phyloP scores from a whole-genome alignment of 2,797 vertebrate genomes.

The Gymnothorax javanicus region DNA sequence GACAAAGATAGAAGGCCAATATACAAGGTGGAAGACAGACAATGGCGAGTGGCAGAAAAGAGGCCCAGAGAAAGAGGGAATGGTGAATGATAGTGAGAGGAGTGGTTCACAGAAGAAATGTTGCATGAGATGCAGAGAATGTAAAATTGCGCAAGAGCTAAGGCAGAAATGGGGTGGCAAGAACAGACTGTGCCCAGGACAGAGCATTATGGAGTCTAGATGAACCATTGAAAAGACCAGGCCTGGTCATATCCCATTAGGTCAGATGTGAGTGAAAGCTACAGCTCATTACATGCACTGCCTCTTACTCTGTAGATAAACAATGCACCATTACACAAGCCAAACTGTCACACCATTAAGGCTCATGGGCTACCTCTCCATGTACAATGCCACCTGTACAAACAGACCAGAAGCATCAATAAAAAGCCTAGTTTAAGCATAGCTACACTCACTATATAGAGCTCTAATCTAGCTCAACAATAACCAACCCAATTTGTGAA shows the following conservation, averaged over 20 bases:
- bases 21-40: not conserved
- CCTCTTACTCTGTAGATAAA: slow-evolving; percentile 77
- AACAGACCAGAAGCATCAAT: not conserved
- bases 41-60: not conserved
- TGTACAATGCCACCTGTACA: not conserved
- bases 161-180: not conserved
- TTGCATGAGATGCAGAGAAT: not conserved
- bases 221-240: slow-evolving; percentile 53
- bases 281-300: slow-evolving; percentile 80
- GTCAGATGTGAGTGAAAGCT: slow-evolving; percentile 68
- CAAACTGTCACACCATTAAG: slow-evolving; percentile 40
- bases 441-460: no score
- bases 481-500: no score
- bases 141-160: not conserved
- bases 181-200: slow-evolving; percentile 13
- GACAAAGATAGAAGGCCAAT: not conserved
- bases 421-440: not conserved
- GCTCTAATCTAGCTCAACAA: no score
- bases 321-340: slow-evolving; percentile 75
- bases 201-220: slow-evolving; percentile 39
- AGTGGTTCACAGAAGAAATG: not conserved
- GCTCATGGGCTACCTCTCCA: not conserved
- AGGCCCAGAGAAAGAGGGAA: not conserved
- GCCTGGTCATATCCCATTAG: slow-evolving; percentile 77
- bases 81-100: not conserved